These are phyloP conservation scores for Corydoras maculifer DNA, from an alignment of 2,113 vertebrate genomes.

Conservation along the genomic window DNA sequence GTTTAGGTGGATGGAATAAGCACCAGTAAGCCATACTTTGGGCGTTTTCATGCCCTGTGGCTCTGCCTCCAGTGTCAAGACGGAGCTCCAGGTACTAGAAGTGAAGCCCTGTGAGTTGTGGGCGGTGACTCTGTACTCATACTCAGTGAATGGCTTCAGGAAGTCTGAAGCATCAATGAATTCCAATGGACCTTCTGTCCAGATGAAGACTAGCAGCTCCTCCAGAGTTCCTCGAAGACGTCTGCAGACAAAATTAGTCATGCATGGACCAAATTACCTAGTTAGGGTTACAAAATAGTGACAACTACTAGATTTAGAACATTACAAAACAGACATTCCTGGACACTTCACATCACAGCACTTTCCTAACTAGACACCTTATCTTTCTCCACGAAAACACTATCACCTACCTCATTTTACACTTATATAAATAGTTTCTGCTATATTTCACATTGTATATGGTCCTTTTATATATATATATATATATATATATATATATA, in stretches of 20 bases:
- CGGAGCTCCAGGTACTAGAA: conserved; percentile 72
- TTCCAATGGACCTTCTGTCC: conserved; percentile 72
- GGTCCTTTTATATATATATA: too few species aligned
- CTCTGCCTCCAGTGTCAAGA: conserved; percentile 69
- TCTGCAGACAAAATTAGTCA: conserved; percentile 53
- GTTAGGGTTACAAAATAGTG: background rate
- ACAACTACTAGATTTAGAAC: background rate
- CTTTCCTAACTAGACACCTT: too few species aligned
- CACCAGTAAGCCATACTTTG: conserved; percentile 60
- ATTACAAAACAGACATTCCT: too few species aligned
- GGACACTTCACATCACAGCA: too few species aligned
- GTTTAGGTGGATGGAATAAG: conserved; percentile 73
- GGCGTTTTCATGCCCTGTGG: conserved; percentile 70
- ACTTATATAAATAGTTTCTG: too few species aligned
- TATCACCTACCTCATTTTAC: too few species aligned
- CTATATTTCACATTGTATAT: too few species aligned
- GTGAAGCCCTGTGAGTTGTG: conserved; percentile 72
- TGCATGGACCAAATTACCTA: background rate
- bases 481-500: too few species aligned
- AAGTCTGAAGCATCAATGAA: conserved; percentile 70
- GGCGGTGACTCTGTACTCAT: conserved; percentile 73
- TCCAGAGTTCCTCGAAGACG: conserved; percentile 64
- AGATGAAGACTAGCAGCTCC: conserved; percentile 75
- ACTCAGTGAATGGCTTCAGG: conserved; percentile 73
- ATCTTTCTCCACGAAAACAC: too few species aligned